A percentile compares a stretch with the other conserved stretches of the same genome.
These are phyloP conservation scores for Sebastes schlegelii DNA, from an alignment of 2,113 vertebrate genomes.

Conservation along the genomic window DNA sequence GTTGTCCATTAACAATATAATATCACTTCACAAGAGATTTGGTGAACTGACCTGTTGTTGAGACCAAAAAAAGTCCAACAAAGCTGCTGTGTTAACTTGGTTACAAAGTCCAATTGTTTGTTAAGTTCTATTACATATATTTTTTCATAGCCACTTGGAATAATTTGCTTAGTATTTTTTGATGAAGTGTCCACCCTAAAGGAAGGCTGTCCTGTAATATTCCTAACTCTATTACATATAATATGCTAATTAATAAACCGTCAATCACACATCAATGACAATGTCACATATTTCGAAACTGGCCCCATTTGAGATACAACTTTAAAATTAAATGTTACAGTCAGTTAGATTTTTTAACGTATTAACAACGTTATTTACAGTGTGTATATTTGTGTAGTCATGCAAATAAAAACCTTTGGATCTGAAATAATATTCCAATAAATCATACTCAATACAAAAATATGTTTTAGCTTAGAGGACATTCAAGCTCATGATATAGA, in stretches of 20 bases:
- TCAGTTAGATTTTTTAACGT: too few species aligned
- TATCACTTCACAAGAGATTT: background rate
- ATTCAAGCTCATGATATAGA: background rate
- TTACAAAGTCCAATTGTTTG: background rate
- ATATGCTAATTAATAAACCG: conserved; percentile 8
- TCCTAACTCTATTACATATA: background rate
- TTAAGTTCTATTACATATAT: background rate
- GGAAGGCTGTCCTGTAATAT: conserved; percentile 5
- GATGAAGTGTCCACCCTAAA: background rate
- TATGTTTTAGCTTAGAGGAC: too few species aligned
- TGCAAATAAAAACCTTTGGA: too few species aligned
- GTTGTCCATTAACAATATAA: background rate
- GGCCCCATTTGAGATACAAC: too few species aligned
- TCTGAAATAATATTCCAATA: too few species aligned
- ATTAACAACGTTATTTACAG: too few species aligned
- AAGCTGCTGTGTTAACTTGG: background rate
- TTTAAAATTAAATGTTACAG: too few species aligned
- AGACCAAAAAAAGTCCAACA: background rate
- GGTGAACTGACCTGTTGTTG: background rate
- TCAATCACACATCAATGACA: conserved; percentile 15
- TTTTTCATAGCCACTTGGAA: background rate
- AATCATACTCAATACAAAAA: too few species aligned
- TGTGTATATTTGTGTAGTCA: too few species aligned
- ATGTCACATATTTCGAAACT: conserved; percentile 3
- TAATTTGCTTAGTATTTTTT: background rate